These are phyloP conservation scores for Ametastegia equiseti DNA, from an alignment of 2,888 invertebrate species.

Conservation along the genomic window DNA sequence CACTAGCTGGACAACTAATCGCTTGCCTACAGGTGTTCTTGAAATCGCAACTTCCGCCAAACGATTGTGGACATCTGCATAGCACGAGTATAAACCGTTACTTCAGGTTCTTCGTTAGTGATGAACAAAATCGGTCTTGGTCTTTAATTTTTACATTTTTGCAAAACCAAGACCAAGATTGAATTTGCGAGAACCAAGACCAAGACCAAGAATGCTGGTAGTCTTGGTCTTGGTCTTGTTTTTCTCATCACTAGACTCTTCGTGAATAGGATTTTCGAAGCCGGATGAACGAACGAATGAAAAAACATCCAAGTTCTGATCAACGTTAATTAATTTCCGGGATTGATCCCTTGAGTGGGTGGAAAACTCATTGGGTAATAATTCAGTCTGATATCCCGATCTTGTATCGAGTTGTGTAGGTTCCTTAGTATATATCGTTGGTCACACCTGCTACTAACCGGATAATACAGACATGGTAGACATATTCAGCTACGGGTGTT, in stretches of 20 bases:
- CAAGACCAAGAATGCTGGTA: too few relatives aligned
- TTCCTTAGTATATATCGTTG: background rate
- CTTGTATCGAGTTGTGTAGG: background rate
- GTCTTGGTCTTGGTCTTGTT: too few relatives aligned
- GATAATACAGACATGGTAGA: background rate
- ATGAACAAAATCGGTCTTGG: too few relatives aligned
- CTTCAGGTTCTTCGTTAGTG: too few relatives aligned
- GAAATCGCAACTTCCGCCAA: background rate
- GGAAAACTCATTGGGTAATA: background rate
- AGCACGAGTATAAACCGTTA: too few relatives aligned
- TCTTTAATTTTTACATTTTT: too few relatives aligned
- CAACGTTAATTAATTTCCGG: background rate
- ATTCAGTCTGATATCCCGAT: conserved; percentile 20
- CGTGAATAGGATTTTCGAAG: too few relatives aligned
- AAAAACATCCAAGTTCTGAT: conserved; percentile 16
- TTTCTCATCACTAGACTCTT: too few relatives aligned
- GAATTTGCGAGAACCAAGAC: too few relatives aligned
- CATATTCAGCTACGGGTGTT: background rate
- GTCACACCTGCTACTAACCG: conserved; percentile 1
- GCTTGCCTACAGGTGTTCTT: background rate
- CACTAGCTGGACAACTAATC: conserved; percentile 44
- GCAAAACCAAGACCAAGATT: too few relatives aligned
- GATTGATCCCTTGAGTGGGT: background rate
- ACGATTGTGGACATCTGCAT: too few relatives aligned
- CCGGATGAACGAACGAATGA: background rate